Evolutionary conservation across 2,113 vertebrate genomes (phyloP).

Genomic region (Bambusicola thoracicus): DNA sequence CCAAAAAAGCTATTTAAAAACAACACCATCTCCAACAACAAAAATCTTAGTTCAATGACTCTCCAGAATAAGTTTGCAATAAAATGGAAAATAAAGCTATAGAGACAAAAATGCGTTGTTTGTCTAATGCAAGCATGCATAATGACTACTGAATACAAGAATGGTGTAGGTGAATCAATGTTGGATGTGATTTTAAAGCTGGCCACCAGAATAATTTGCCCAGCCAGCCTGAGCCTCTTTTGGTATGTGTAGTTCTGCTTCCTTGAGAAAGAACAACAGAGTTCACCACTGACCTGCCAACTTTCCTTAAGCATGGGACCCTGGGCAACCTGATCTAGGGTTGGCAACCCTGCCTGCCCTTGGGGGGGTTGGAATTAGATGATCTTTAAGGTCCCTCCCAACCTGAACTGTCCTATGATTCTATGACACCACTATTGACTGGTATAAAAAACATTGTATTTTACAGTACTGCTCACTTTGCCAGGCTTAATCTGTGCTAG

Average conservation of each 20-base stretch:
- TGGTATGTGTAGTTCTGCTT: not conserved
- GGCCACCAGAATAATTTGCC: not conserved
- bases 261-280: not conserved
- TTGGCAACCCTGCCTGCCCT: too few species aligned
- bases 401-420: too few species aligned
- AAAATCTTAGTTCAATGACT: not conserved
- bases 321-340: too few species aligned
- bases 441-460: not conserved
- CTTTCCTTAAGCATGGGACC: not conserved
- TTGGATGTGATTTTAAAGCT: not conserved
- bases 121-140: not conserved
- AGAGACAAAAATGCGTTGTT: fast-evolving
- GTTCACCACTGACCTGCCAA: not conserved
- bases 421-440: not conserved
- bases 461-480: not conserved
- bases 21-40: too few species aligned
- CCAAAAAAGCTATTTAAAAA: not conserved
- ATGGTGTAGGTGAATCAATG: not conserved
- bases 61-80: not conserved
- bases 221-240: not conserved
- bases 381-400: too few species aligned
- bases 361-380: too few species aligned
- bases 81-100: not conserved
- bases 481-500: not conserved
- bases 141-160: not conserved